phyloP scores from a whole-genome alignment of 2,888 invertebrate species.

The Uropetala carovei region DNA sequence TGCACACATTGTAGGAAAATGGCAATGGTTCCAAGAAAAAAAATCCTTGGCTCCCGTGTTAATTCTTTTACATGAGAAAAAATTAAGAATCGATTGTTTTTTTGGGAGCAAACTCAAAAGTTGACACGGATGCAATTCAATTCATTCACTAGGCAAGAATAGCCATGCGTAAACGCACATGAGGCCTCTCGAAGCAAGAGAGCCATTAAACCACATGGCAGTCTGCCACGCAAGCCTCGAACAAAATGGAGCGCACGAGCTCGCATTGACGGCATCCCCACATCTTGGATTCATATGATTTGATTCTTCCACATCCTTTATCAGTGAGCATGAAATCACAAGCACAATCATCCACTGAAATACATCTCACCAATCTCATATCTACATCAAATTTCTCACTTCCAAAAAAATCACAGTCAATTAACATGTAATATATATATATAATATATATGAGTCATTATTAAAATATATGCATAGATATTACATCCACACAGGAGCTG shows the following conservation, averaged over 20 bases:
- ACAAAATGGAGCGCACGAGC: constrained; percentile 51
- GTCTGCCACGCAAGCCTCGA: constrained; percentile 59
- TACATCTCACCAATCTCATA: constrained; percentile 51
- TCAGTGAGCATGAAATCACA: constrained; percentile 57
- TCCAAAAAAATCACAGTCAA: constrained; percentile 59
- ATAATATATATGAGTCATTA: constrained; percentile 15
- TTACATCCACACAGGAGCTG: constrained; percentile 52
- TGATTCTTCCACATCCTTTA: constrained; percentile 58
- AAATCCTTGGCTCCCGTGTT: not conserved
- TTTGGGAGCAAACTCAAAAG: not conserved
- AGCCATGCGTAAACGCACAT: constrained; percentile 57
- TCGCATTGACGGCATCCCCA: constrained; percentile 58
- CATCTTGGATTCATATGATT: constrained; percentile 52
- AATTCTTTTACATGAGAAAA: not conserved
- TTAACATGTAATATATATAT: constrained; percentile 36
- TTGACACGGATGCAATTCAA: not conserved
- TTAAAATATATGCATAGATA: constrained; percentile 54
- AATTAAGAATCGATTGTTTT: not conserved
- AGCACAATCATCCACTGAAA: constrained; percentile 58
- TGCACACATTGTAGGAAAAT: constrained; percentile 45
- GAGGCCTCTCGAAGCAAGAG: constrained; percentile 51
- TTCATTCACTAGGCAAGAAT: constrained; percentile 56
- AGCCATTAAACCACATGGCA: constrained; percentile 58
- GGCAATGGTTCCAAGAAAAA: constrained; percentile 38
- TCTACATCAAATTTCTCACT: constrained; percentile 54